A percentile compares a stretch with the other conserved stretches of the same genome.
phyloP scores from a whole-genome alignment of 2,113 vertebrate genomes.

The Dromiciops gliroides region DNA sequence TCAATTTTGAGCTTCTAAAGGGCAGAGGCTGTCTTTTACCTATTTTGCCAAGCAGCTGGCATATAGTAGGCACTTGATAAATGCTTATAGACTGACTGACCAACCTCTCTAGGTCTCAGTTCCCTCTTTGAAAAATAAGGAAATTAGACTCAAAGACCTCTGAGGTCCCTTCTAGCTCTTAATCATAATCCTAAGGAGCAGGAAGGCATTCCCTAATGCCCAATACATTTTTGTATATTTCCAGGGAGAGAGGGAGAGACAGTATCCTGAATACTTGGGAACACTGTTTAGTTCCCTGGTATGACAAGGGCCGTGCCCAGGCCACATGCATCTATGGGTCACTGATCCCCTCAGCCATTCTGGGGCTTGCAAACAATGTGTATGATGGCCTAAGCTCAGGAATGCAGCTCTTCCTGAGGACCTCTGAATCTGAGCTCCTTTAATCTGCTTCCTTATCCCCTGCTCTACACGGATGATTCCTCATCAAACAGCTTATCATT shows the following conservation, averaged over 20 bases:
- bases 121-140: background rate
- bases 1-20: background rate
- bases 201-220: background rate
- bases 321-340: background rate
- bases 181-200: background rate
- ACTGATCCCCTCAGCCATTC: background rate
- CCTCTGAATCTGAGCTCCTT: slow-evolving; percentile 62
- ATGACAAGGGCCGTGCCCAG: background rate
- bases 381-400: background rate
- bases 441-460: slow-evolving; percentile 64
- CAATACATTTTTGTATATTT: background rate
- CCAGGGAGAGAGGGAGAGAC: background rate
- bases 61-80: background rate
- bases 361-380: background rate
- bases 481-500: slow-evolving; percentile 71
- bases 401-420: background rate
- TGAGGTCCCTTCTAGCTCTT: background rate
- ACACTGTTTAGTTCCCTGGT: background rate
- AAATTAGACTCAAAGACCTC: background rate
- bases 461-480: slow-evolving; percentile 64
- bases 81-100: background rate
- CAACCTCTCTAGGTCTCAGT: background rate
- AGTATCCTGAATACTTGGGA: background rate
- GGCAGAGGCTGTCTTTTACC: background rate
- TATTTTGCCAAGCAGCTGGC: background rate